These are phyloP conservation scores for Urocynchramus pylzowi DNA, from an alignment of 2,113 vertebrate genomes.

Conservation along the genomic window DNA sequence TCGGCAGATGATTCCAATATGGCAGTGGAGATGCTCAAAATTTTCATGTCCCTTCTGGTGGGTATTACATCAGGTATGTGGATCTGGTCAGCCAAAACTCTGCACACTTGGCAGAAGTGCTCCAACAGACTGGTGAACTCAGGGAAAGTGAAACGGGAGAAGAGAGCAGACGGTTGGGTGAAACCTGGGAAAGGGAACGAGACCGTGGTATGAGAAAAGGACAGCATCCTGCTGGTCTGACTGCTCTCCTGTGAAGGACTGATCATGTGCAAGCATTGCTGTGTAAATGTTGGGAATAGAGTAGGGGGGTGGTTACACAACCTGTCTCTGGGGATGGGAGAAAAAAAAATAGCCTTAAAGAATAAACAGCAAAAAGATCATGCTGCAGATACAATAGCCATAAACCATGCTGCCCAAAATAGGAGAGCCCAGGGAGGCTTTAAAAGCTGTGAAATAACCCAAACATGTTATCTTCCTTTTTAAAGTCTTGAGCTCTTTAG, in stretches of 20 bases:
- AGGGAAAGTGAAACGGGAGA: constrained; percentile 84
- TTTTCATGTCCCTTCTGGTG: constrained; percentile 96
- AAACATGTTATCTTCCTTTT: background rate
- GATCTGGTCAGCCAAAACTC: constrained; percentile 99
- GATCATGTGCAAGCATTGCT: background rate
- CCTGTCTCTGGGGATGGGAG: background rate
- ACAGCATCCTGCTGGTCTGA: rapidly evolving
- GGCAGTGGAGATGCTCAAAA: constrained; percentile 95
- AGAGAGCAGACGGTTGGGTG: constrained; percentile 86
- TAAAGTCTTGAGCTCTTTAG: background rate
- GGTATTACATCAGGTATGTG: constrained; percentile 99
- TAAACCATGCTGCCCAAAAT: constrained; percentile 43
- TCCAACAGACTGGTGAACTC: constrained; percentile 86
- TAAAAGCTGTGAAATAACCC: constrained; percentile 75
- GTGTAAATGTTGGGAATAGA: background rate
- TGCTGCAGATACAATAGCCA: constrained; percentile 29
- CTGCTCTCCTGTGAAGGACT: background rate
- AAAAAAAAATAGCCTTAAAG: background rate
- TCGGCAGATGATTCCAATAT: constrained; percentile 88
- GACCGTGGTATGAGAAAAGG: constrained; percentile 84
- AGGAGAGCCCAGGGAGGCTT: constrained; percentile 68
- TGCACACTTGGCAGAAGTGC: constrained; percentile 97
- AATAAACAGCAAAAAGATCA: background rate
- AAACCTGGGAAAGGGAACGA: constrained; percentile 93
- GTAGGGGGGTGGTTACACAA: background rate